Percentiles rank a stretch among this genome's conserved stretches.
phyloP scores from a whole-genome alignment of 2,113 vertebrate genomes.

The Proterorhinus semilunaris region DNA sequence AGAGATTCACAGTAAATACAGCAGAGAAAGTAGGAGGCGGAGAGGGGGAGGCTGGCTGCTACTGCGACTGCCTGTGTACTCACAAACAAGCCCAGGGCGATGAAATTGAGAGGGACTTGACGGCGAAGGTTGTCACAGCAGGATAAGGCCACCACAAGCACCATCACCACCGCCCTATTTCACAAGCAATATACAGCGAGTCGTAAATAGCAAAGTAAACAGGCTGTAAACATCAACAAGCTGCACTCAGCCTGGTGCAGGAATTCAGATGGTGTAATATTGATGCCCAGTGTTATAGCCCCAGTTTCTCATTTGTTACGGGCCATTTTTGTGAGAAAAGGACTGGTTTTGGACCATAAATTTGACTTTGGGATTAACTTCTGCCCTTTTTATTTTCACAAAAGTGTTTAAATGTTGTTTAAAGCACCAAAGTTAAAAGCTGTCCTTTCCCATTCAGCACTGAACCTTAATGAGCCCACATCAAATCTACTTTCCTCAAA shows the following conservation, averaged over 20 bases:
- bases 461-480: neutral
- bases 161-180: conserved; percentile 61
- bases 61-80: conserved; percentile 63
- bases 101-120: conserved; percentile 81
- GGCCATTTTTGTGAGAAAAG: conserved; percentile 7
- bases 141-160: conserved; percentile 70
- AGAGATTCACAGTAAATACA: conserved; percentile 40
- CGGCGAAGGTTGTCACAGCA: conserved; percentile 77
- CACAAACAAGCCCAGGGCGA: conserved; percentile 84
- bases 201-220: conserved; percentile 48
- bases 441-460: neutral
- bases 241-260: conserved; percentile 7
- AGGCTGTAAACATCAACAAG: conserved; percentile 21
- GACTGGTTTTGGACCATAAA: conserved; percentile 13
- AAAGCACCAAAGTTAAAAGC: neutral
- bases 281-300: conserved; percentile 16
- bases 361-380: neutral
- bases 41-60: conserved; percentile 44
- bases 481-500: neutral
- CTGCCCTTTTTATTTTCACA: neutral
- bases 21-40: conserved; percentile 37
- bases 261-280: conserved; percentile 24
- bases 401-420: neutral
- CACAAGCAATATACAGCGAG: conserved; percentile 42
- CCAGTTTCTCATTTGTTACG: conserved; percentile 17